Conservation (phyloP, 2,888 invertebrate species). For the Capitulum mitella region DNA sequence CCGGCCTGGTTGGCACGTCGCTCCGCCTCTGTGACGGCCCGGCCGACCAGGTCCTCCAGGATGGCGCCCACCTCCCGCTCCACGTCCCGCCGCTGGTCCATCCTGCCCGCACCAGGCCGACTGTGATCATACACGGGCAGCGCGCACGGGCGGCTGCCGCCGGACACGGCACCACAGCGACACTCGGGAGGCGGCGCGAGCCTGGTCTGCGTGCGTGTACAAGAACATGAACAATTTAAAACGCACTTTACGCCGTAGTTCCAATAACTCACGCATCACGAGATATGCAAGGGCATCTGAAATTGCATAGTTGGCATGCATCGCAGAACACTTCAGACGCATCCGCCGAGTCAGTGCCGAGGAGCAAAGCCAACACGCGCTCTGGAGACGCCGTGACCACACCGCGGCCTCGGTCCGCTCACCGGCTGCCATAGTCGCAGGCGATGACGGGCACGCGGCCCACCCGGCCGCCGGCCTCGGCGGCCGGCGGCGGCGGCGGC, state of each 20-base stretch:
- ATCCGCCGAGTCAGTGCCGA: no score
- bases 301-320: no score
- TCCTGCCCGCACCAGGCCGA: background rate
- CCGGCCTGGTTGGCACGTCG: background rate
- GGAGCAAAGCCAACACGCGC: no score
- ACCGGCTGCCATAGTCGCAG: slow-evolving; percentile 20
- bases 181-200: background rate
- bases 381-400: no score
- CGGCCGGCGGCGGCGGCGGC: background rate
- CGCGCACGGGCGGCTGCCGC: background rate
- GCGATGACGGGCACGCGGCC: background rate
- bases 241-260: no score
- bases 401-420: no score
- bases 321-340: no score
- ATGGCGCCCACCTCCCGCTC: background rate
- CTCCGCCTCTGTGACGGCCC: background rate
- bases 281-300: no score
- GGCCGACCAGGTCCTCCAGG: background rate
- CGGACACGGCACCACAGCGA: background rate
- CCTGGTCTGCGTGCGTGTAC: no score
- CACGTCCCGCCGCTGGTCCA: slow-evolving; percentile 16
- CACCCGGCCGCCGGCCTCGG: background rate
- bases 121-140: no score
- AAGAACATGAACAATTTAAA: no score
- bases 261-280: no score